Evolutionary conservation across 2,113 vertebrate genomes (phyloP).

Genomic region (Clarias macrocephalus): DNA sequence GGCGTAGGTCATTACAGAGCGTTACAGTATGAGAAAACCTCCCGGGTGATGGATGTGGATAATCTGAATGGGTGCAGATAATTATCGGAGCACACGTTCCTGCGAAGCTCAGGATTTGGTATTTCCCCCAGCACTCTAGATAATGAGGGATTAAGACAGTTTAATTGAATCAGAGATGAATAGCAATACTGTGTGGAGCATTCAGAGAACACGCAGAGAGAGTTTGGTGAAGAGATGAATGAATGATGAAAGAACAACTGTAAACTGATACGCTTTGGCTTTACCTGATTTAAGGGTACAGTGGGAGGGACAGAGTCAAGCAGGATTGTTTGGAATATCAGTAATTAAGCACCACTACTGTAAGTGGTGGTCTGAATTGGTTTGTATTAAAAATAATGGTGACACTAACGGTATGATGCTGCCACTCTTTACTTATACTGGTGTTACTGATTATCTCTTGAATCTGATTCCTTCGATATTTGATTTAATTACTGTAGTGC

Average conservation of each 20-base stretch:
- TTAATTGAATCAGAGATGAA: not conserved
- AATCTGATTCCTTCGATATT: too few species aligned
- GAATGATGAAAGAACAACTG: not conserved
- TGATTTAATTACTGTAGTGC: too few species aligned
- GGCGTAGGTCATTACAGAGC: not conserved
- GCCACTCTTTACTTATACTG: too few species aligned
- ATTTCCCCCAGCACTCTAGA: slow-evolving; percentile 9
- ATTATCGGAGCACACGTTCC: slow-evolving; percentile 2
- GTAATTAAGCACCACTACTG: not conserved
- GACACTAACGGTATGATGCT: too few species aligned
- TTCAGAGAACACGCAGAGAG: not conserved
- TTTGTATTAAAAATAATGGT: not conserved
- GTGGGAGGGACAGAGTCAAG: not conserved
- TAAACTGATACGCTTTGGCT: not conserved
- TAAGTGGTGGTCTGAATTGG: not conserved
- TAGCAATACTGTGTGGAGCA: not conserved
- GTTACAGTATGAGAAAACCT: not conserved
- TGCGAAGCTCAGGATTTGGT: not conserved
- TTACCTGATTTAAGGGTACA: not conserved
- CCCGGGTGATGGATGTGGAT: not conserved
- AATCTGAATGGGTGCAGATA: not conserved
- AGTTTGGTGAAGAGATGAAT: not conserved
- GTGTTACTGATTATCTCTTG: too few species aligned
- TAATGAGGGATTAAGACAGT: slow-evolving; percentile 7
- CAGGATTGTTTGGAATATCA: not conserved